Base-by-base conservation (phyloP, 2,888 invertebrate genomes). In the Myopa testacea region DNA sequence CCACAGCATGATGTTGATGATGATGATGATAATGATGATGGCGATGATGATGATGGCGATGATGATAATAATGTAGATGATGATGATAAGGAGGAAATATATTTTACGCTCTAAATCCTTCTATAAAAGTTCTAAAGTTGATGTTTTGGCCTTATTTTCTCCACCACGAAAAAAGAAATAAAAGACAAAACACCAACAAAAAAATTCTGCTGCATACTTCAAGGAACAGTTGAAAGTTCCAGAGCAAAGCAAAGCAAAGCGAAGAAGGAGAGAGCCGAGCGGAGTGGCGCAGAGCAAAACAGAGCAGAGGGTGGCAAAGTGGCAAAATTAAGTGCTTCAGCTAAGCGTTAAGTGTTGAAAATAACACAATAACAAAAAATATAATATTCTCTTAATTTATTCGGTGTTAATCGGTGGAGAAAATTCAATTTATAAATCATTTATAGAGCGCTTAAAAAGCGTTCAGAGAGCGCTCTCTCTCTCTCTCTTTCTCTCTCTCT, bases 51-150 rank as follows among this genome's bases (percentile, higher is more conserved):
- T 45, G 45, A 45, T 45, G 45, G 6, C 8, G 8, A 40, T 45
- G 4, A 45, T 10, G 45, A 45, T 45, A 10, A 45, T 45, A 3
- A 45, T 45, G 45, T 45, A 3, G 10, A 45, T 45, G 10, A 45
- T 45, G 45, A 45, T 45, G 45, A 10, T 19, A 58, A 45, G 45
- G 65, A 65, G 37, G 14, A 34, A 65, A 34, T 34, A 65, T 65
- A 38, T 65, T 73, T 73, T 73, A 62, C 62, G 73, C 73, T 73
- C 73, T 45, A 73, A 63, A 73, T 73, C 45, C 55, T 63, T 34
- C 62, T 26, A 26, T 45, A 63, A 45, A 63, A 45, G 26, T 38
- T 63, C 45, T 73, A 50, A 34, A 73, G 73, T 72, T 73, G 63
- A 73, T 40, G 63, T n/a, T 63, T 19, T 63, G 60, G 50, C 73